A percentile compares a stretch with the other conserved stretches of the same genome.
These are phyloP conservation scores for Ophioderma brevispina DNA, from an alignment of 35 echinoderm and acorn worm genomes.

Conservation along the genomic window DNA sequence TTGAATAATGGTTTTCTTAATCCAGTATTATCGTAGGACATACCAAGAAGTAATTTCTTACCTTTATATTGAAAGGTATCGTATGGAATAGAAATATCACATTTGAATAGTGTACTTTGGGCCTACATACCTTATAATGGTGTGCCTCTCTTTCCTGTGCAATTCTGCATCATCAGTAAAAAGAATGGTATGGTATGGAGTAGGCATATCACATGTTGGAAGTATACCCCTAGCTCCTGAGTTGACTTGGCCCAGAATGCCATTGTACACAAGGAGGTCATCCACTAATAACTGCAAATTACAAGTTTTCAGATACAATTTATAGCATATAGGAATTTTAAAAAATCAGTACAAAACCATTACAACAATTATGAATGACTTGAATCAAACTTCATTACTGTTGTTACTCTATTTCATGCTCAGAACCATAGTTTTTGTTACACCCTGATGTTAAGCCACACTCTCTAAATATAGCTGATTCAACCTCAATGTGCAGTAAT, in stretches of 20 bases:
- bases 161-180: constrained; percentile 90
- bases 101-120: neutral
- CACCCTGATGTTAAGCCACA: no score
- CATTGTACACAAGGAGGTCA: constrained; percentile 93
- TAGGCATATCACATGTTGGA: constrained; percentile 75
- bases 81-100: neutral
- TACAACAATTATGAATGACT: neutral
- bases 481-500: no score
- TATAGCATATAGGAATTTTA: neutral
- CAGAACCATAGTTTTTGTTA: no score
- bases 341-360: neutral
- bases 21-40: neutral
- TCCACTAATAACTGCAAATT: constrained; percentile 72
- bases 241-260: constrained; percentile 80
- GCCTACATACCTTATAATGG: constrained; percentile 56
- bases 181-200: constrained; percentile 88
- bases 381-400: neutral
- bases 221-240: constrained; percentile 74
- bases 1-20: neutral
- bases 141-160: constrained; percentile 73
- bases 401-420: neutral
- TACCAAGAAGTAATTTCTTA: neutral
- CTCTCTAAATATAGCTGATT: no score
- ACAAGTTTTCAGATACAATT: no score
- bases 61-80: neutral